Evolutionary conservation across 2,113 vertebrate genomes (phyloP), one percentile per base, ranked within the genome.

Genomic region (Brevimyrus niger): DNA sequence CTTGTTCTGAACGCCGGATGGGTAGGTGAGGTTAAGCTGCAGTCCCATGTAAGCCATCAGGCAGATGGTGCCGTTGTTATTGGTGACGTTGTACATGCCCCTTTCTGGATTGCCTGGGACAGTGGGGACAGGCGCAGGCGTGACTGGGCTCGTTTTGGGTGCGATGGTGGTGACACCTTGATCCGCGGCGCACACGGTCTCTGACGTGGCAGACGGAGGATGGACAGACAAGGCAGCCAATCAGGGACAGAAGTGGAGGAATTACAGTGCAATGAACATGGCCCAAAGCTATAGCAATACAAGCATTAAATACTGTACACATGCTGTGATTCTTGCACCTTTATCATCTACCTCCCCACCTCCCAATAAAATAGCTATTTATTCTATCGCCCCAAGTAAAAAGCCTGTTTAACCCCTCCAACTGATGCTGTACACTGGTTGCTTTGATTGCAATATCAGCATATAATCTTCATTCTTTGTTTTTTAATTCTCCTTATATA

Each of bases 41-140:
- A 99, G 92, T 19, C 95, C 98, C 97, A 98, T 97, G 69, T 58
- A 93, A 44, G 97, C 97, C 93, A 98, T 94, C 19, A 99, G 92
- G 92, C 98, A 98, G 0, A 23, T 47, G 0, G 95, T 97, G 91
- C 95, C 96, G 0, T 95, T 96, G 84, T 3, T 0, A 51, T 92
- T 94, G 7, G 91, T 95, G 35, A 99, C 94, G 0, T 92, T 96
- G 93, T 97, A 99, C 38, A 15, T 94, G 15, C 93, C 93, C 38
- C 90, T 94, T 0, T 87, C 15, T 3, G 98, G 98, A 42, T 69
- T 92, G 38, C 89, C 91, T 0, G 96, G 93, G 0, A 92, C 90
- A 1, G 94, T 92, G 0, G 94, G 92, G 2, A 95, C 89, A 21
- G 92, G 88, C 2, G 92, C 89, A 0, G 90, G 88, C 0, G 92